Evolutionary conservation across 2,113 vertebrate genomes (phyloP), one percentile per base, ranked within the genome.

Genomic region (Osmerus mordax): DNA sequence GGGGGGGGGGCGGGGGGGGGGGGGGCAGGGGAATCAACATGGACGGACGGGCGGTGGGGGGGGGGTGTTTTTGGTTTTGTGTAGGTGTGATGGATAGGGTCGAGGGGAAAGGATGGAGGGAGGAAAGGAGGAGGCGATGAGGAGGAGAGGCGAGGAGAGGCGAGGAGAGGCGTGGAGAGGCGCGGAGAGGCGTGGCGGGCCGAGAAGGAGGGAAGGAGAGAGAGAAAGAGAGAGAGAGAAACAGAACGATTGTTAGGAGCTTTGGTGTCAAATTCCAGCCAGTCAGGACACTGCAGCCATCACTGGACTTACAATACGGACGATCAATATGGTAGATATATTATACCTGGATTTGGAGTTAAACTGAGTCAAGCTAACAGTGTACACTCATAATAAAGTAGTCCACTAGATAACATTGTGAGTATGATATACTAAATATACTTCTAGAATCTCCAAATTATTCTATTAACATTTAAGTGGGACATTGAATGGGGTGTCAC

Each of bases 161-260:
- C 23, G 23, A 23, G 23, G 23, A 23, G 41, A 66, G 71, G 51
- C 3, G 21, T 21, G 21, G 21, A 21, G 21, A 21, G 21, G 21
- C 21, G 21, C 1, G 29, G n/a, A 52, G 47, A 65, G 54, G 70
- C 88, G 81, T 78, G 86, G 78, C 83, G 85, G 74, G 88, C 86
- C 84, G 86, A 73, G 78, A 84, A 90, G 61, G 66, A 71, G 54
- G 81, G 87, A 84, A 82, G 89, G 90, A 88, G 76, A 61, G 71
- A 87, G 86, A 90, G 87, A 79, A 72, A 5, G 80, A 80, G 47
- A 91, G 77, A 74, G 25, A 83, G 83, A 92, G 87, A 91, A 86
- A 92, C 85, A 88, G 79, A 92, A 87, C 83, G 81, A 61, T 71
- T 66, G 75, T 98, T 95, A 97, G 94, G 61, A 89, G 64, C 88